phyloP scores from a whole-genome alignment of 1,140 invertebrate species.

The Armadillidium nasatum region DNA sequence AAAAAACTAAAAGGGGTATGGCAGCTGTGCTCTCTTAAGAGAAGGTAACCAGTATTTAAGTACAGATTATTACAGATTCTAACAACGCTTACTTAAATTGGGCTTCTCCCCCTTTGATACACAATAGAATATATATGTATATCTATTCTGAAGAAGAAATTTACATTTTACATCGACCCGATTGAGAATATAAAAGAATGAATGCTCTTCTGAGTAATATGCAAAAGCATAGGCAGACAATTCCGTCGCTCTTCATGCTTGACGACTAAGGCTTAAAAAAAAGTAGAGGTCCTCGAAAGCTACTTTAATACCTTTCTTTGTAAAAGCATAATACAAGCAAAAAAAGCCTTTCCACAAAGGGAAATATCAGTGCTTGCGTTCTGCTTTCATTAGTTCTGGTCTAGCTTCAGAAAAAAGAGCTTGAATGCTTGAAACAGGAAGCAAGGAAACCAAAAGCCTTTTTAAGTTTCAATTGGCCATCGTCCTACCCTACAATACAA shows the following conservation, averaged over 20 bases:
- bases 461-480: neutral
- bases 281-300: neutral
- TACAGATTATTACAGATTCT: no score
- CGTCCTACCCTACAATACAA: neutral
- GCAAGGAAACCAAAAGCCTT: neutral
- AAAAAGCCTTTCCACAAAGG: neutral
- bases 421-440: neutral
- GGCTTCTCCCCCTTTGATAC: neutral
- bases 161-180: neutral
- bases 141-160: neutral
- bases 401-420: no score
- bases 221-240: neutral
- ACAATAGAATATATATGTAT: neutral
- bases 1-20: no score
- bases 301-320: neutral
- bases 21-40: no score
- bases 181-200: neutral
- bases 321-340: neutral
- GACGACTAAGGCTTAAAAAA: neutral
- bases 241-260: neutral
- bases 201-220: neutral
- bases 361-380: conserved; percentile 2
- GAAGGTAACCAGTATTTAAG: no score
- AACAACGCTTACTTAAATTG: neutral
- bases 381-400: neutral